Conservation (phyloP, 2,888 invertebrate genomes). For the Euclidia mi region DNA sequence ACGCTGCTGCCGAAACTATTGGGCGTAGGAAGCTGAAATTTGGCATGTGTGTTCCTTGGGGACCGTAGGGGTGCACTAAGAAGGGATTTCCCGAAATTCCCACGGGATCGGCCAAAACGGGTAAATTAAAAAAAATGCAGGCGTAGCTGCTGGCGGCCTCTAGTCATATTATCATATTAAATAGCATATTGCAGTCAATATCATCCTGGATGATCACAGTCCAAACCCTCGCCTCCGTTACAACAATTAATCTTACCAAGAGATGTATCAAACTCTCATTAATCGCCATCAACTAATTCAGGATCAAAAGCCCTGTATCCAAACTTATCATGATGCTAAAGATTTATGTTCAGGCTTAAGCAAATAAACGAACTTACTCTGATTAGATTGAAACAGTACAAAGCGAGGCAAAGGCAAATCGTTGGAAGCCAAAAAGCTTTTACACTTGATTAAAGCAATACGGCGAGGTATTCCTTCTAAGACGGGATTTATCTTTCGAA, state of each 20-base stretch:
- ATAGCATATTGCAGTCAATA: too few species aligned
- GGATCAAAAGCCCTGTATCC: conserved; percentile 15
- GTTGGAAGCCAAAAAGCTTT: conserved; percentile 16
- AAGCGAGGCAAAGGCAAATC: conserved; percentile 18
- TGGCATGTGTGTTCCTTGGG: too few species aligned
- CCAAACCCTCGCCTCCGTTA: not conserved
- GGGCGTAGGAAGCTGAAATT: too few species aligned
- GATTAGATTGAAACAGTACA: conserved; percentile 35
- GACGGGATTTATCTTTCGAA: conserved; percentile 11
- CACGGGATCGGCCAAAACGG: too few species aligned
- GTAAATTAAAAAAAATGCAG: too few species aligned
- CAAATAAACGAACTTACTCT: conserved; percentile 15
- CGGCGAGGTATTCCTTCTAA: conserved; percentile 18
- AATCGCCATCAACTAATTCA: conserved; percentile 18
- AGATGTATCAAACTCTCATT: conserved; percentile 13
- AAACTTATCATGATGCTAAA: conserved; percentile 20
- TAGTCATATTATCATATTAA: too few species aligned
- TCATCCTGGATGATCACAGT: not conserved
- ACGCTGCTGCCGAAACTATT: too few species aligned
- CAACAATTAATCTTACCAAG: conserved; percentile 7
- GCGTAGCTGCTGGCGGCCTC: too few species aligned
- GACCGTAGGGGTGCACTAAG: too few species aligned
- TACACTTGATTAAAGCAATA: conserved; percentile 20
- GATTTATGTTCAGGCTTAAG: conserved; percentile 19
- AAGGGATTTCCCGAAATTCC: too few species aligned